Base-by-base conservation (phyloP, 2,113 vertebrate species). In the Trogon melanurus region DNA sequence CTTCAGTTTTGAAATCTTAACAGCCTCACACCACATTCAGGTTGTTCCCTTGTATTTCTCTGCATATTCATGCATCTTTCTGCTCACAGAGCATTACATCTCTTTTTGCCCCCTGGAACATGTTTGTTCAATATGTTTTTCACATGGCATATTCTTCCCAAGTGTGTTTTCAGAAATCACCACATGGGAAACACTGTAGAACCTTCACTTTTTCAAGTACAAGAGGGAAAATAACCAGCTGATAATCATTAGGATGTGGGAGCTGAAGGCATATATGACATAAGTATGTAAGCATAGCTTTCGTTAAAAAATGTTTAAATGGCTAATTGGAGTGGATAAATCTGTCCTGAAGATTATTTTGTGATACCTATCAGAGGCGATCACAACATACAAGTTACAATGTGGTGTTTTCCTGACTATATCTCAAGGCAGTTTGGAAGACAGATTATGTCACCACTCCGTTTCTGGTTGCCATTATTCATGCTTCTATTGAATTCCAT, bases 381-480 rank as follows among this genome's bases (percentile, higher is more conserved):
- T 94, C 93, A 71, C 79, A 96, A 85, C 78, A 83, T 91, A 65
- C 91, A 95, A 91, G 85, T 85, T 30, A 80, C 71, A 85, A 41
- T 64, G 50, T 79, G 62, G 53, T 89, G 74, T 86, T 95, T 96
- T 86, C 93, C 90, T 88, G 79, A 91, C 79, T 83, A 2, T 58
- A 75, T 95, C 88, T 94, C 88, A 67, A 94, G 92, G 48, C 90
- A 72, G 16, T 91, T 92, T 94, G 83, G 61, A 94, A 94, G 94
- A 92, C 38, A 88, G 94, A 96, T 97, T 96, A 94, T 94, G 96
- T 94, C 93, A 97, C 88, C 79, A 64, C 75, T 86, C 13, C 0
- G 0, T 94, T 93, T 92, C 95, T 97, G 92, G 79, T 94, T 96
- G 85, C 79, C 75, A 93, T 95, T 96, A 96, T 96, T 94, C 85